A percentile compares a stretch with the other conserved stretches of the same genome.
Conservation (phyloP, 2,888 invertebrate genomes). For the Microctonus aethiopoides region DNA sequence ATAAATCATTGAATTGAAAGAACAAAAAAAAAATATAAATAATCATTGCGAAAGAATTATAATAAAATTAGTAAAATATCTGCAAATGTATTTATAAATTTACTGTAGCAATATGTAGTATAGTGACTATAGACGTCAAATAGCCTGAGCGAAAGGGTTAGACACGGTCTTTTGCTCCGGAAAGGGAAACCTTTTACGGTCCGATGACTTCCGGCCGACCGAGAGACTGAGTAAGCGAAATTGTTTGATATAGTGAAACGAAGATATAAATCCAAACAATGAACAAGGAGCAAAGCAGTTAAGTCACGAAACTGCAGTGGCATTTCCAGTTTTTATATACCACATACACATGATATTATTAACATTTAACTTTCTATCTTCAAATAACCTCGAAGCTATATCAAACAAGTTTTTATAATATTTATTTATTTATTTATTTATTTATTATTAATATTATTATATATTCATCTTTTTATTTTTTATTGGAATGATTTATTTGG, state of each 20-base stretch:
- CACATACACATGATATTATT: not conserved
- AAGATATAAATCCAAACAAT: conserved; percentile 20
- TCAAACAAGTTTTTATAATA: conserved; percentile 3
- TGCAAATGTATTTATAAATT: not conserved
- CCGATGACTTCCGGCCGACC: conserved; percentile 30
- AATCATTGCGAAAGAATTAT: not conserved
- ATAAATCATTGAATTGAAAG: conserved; percentile 3
- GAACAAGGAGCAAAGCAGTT: not conserved
- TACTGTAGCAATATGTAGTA: too few species aligned
- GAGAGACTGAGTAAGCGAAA: conserved; percentile 20
- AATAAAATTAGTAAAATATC: not conserved
- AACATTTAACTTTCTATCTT: conserved; percentile 7
- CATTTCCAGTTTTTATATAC: not conserved
- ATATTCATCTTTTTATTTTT: not conserved
- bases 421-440: too few species aligned
- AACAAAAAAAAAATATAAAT: not conserved
- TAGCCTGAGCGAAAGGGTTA: conserved; percentile 45
- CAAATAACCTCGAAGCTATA: not conserved
- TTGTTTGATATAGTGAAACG: conserved; percentile 8
- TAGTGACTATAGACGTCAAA: not conserved
- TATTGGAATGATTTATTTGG: not conserved
- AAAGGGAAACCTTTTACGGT: conserved; percentile 57
- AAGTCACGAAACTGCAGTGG: conserved; percentile 18
- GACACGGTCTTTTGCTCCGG: conserved; percentile 61
- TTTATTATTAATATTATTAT: too few species aligned